phyloP scores from a whole-genome alignment of 2,888 invertebrate species.

The Mythimna pallens region DNA sequence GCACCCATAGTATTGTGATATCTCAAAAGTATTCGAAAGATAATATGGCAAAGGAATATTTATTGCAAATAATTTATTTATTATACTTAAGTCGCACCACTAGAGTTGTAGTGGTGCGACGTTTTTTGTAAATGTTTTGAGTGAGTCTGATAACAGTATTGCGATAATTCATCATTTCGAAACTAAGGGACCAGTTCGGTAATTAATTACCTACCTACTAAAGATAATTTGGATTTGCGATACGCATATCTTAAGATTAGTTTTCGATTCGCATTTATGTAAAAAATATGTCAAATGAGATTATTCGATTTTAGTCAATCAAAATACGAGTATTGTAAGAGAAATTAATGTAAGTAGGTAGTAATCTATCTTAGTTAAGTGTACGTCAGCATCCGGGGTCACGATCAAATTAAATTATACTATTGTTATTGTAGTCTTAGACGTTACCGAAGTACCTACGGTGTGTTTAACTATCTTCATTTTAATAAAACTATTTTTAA shows the following conservation, averaged over 20 bases:
- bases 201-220: slow-evolving; percentile 17
- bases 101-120: slow-evolving; percentile 4
- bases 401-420: slow-evolving; percentile 29
- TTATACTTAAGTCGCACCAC: background rate
- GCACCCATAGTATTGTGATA: slow-evolving; percentile 17
- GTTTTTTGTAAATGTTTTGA: slow-evolving; percentile 6
- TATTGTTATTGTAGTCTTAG: slow-evolving; percentile 23
- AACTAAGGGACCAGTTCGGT: slow-evolving; percentile 44
- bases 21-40: slow-evolving; percentile 2
- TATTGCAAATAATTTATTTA: slow-evolving; percentile 23
- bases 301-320: slow-evolving; percentile 62
- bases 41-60: slow-evolving; percentile 27
- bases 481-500: slow-evolving; percentile 12
- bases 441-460: slow-evolving; percentile 4
- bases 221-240: slow-evolving; percentile 23
- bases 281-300: slow-evolving; percentile 47
- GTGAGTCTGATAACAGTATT: slow-evolving; percentile 26
- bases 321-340: slow-evolving; percentile 44
- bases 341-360: slow-evolving; percentile 30
- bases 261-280: slow-evolving; percentile 49
- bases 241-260: slow-evolving; percentile 19
- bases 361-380: slow-evolving; percentile 8
- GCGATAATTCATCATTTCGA: slow-evolving; percentile 14
- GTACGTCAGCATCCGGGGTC: slow-evolving; percentile 8
- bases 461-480: slow-evolving; percentile 1